These are phyloP conservation scores for Chiropotes sagulatus DNA, from an alignment of 2,797 vertebrate genomes.

Conservation along the genomic window DNA sequence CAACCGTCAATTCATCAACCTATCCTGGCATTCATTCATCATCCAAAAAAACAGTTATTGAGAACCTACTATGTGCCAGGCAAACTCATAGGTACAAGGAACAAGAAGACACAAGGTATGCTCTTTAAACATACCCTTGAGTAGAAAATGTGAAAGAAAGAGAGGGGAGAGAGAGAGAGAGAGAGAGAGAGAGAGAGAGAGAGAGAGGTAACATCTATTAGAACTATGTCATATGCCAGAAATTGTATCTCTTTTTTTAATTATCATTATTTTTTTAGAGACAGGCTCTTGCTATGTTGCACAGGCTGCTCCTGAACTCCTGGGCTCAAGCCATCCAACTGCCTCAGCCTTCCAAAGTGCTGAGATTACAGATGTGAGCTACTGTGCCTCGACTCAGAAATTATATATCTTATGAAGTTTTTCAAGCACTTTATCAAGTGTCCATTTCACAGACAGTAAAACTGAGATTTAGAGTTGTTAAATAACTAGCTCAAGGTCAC, in stretches of 20 bases:
- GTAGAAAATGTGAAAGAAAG: not conserved
- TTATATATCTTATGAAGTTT: not conserved
- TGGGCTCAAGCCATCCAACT: not conserved
- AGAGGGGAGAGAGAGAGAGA: no score
- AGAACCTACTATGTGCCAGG: not conserved
- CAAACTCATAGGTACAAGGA: not conserved
- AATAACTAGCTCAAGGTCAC: not conserved
- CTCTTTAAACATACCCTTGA: not conserved
- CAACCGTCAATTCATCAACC: no score
- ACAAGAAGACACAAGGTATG: not conserved
- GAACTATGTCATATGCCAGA: not conserved
- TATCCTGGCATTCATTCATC: not conserved
- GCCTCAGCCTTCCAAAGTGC: not conserved
- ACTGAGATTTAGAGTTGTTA: not conserved
- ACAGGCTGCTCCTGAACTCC: not conserved
- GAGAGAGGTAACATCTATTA: not conserved
- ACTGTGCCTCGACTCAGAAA: not conserved
- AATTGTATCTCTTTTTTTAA: not conserved
- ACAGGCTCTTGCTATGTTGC: not conserved
- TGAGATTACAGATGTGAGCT: not conserved
- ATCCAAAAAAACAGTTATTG: not conserved
- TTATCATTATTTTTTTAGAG: not conserved
- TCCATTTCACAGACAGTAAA: slow-evolving; percentile 28
- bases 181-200: fast-evolving
- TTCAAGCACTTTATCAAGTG: not conserved